A percentile compares a stretch with the other conserved stretches of the same genome.
phyloP scores from a whole-genome alignment of 2,113 vertebrate genomes.

The Oceanites oceanicus region DNA sequence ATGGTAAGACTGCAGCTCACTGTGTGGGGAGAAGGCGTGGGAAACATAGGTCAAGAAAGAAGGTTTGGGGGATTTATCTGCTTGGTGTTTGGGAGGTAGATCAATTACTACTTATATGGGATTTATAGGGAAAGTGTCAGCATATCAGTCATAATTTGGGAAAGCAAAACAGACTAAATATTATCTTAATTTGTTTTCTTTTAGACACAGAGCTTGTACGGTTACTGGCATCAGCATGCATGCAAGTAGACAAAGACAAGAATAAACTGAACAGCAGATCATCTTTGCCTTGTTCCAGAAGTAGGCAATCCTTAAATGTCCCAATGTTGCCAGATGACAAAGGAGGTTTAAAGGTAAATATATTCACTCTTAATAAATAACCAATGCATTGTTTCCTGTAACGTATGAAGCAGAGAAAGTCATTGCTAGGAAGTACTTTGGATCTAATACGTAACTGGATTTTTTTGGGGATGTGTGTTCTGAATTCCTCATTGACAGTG shows the following conservation, averaged over 20 bases:
- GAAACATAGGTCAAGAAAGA: neutral
- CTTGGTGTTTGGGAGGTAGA: neutral
- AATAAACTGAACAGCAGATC: constrained; percentile 77
- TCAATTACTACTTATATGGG: neutral
- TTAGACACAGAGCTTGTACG: constrained; percentile 95
- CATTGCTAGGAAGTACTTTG: neutral
- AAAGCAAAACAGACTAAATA: neutral
- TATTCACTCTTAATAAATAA: neutral
- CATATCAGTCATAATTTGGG: neutral
- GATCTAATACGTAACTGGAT: neutral
- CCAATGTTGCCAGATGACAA: constrained; percentile 89
- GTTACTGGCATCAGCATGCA: constrained; percentile 93
- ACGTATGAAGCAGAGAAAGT: neutral
- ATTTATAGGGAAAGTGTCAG: neutral
- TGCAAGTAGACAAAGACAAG: constrained; percentile 92
- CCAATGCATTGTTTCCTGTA: neutral
- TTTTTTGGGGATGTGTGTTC: neutral
- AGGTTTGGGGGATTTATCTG: neutral
- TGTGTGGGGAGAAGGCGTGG: neutral
- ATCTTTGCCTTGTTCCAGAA: constrained; percentile 74
- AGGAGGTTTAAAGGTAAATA: constrained; percentile 89
- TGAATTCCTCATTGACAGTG: neutral
- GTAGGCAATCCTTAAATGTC: constrained; percentile 79
- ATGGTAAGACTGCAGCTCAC: neutral
- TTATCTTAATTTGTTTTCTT: neutral